Conservation (phyloP, 2,113 vertebrate species). For the Sturnira hondurensis region DNA sequence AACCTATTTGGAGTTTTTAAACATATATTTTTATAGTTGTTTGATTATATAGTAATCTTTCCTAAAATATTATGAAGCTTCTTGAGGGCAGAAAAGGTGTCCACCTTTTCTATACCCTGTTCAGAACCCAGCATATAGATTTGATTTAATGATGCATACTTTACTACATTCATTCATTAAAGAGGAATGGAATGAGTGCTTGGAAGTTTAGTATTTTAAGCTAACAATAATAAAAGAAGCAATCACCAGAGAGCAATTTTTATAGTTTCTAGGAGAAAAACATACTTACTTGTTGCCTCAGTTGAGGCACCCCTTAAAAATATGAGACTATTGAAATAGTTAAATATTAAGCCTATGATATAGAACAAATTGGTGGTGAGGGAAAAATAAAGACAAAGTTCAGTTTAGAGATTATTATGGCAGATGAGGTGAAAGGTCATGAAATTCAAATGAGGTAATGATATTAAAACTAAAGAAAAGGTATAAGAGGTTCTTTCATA, state of each 20-base stretch:
- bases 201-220: not conserved
- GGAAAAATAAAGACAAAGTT: not conserved
- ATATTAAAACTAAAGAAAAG: not conserved
- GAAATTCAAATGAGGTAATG: not conserved
- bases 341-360: not conserved
- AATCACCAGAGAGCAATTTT: not conserved
- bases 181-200: not conserved
- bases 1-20: not conserved
- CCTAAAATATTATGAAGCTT: not conserved
- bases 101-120: not conserved
- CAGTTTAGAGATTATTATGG: not conserved
- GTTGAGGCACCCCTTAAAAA: not conserved
- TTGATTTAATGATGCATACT: not conserved
- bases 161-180: not conserved
- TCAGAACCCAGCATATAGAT: not conserved
- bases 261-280: not conserved
- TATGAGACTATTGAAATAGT: not conserved
- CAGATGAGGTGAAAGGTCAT: not conserved
- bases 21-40: not conserved
- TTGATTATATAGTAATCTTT: not conserved
- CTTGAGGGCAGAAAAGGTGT: not conserved
- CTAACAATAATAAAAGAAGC: not conserved
- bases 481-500: not conserved
- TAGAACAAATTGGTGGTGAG: not conserved
- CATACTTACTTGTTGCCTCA: not conserved